Percentiles rank a stretch among this genome's conserved stretches.
Evolutionary conservation across 37 sponge, comb jelly and placozoan genomes (phyloP).

Genomic region (Spongilla lacustris): DNA sequence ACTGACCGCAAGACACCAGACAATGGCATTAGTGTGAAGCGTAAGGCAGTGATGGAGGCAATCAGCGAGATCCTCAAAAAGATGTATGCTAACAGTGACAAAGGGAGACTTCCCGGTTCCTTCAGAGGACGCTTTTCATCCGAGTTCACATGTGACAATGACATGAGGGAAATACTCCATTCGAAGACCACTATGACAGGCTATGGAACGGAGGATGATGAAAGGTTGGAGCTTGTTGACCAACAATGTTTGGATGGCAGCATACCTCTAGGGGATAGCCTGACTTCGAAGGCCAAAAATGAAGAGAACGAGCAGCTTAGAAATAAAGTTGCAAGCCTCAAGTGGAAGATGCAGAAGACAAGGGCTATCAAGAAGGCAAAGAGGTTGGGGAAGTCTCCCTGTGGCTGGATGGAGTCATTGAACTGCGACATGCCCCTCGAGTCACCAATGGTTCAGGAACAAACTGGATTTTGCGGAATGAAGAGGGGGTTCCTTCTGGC

Average conservation of each 20-base stretch:
- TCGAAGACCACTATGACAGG: conserved; percentile 71
- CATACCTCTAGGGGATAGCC: neutral
- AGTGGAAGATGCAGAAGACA: conserved; percentile 57
- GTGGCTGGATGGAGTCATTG: conserved; percentile 73
- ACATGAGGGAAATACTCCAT: conserved; percentile 68
- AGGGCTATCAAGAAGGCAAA: conserved; percentile 38
- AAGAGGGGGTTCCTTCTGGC: conserved; percentile 62
- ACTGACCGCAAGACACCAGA: conserved; percentile 38
- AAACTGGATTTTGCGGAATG: conserved; percentile 51
- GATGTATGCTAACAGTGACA: conserved; percentile 69
- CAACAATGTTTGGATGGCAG: neutral
- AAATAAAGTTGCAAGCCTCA: conserved; percentile 62
- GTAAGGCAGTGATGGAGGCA: conserved; percentile 77
- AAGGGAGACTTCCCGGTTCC: conserved; percentile 62
- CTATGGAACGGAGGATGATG: conserved; percentile 20
- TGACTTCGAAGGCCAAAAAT: conserved; percentile 37
- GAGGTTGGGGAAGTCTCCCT: conserved; percentile 44
- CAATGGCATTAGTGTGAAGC: conserved; percentile 63
- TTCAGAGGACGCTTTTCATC: conserved; percentile 76
- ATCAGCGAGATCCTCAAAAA: conserved; percentile 74
- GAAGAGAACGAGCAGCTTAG: conserved; percentile 55
- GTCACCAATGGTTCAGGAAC: conserved; percentile 11
- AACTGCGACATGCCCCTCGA: conserved; percentile 21
- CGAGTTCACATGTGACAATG: conserved; percentile 71
- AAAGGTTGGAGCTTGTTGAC: neutral